Percentiles rank a stretch among this genome's conserved stretches.
Conservation (phyloP, 1,140 invertebrate species). For the Cherax quadricarinatus region DNA sequence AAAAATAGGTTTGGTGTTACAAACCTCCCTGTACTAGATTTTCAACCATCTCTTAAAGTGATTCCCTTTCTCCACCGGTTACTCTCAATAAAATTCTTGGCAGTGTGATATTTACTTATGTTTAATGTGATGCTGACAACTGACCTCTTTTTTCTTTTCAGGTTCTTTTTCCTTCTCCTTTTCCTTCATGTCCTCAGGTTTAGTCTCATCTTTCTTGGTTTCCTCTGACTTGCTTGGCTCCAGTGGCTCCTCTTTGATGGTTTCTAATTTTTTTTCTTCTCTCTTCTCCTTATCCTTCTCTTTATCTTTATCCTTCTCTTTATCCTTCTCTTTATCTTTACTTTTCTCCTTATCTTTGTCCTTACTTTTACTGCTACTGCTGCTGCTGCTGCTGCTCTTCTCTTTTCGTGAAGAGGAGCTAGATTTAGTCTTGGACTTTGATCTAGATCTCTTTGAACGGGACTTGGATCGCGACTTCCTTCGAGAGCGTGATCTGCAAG, state of each 20-base stretch:
- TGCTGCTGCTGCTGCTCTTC: constrained; percentile 42
- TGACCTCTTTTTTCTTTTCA: constrained; percentile 41
- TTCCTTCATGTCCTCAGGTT: constrained; percentile 12
- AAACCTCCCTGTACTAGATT: too few species aligned
- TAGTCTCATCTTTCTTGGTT: not conserved
- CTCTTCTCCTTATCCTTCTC: constrained; percentile 53
- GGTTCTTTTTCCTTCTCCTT: constrained; percentile 12
- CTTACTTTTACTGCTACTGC: constrained; percentile 31
- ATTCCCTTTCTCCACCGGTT: too few species aligned
- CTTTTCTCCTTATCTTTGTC: constrained; percentile 51
- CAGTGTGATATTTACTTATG: too few species aligned
- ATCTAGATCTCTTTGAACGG: constrained; percentile 55
- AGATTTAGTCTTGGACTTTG: constrained; percentile 54
- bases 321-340: constrained; percentile 49
- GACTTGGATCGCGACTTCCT: constrained; percentile 46
- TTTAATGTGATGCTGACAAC: not conserved
- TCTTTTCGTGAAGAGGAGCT: constrained; percentile 15
- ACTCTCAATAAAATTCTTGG: too few species aligned
- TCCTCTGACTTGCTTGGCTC: not conserved
- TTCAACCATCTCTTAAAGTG: too few species aligned
- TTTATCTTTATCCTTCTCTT: constrained; percentile 15
- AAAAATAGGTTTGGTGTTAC: too few species aligned
- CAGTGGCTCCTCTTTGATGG: not conserved
- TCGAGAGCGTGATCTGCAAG: constrained; percentile 18
- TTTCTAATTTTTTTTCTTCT: constrained; percentile 31